Conservation (phyloP, 2,888 invertebrate species). For the Dolichopus griseipennis region DNA sequence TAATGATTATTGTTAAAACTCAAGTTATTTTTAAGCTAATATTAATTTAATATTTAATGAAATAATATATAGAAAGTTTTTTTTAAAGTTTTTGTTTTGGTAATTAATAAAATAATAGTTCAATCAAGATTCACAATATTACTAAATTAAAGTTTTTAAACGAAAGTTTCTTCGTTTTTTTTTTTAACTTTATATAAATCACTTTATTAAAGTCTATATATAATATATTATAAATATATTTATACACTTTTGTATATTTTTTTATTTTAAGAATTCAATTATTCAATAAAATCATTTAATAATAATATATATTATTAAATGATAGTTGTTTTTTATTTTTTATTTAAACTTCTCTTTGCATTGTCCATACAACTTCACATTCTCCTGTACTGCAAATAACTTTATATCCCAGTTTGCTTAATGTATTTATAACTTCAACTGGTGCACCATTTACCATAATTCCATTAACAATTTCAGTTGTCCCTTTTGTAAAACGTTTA, state of each 20-base stretch:
- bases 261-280: neutral
- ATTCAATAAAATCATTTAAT: too few relatives aligned
- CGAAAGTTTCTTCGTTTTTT: neutral
- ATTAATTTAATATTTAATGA: neutral
- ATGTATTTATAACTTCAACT: slow-evolving; percentile 60
- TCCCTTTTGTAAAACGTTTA: slow-evolving; percentile 59
- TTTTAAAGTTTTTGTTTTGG: neutral
- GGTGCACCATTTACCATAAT: slow-evolving; percentile 61
- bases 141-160: neutral
- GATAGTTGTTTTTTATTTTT: too few relatives aligned
- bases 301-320: too few relatives aligned
- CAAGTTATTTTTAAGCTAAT: neutral
- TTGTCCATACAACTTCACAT: slow-evolving; percentile 73
- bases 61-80: slow-evolving; percentile 10
- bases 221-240: too few relatives aligned
- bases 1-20: slow-evolving; percentile 13
- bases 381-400: slow-evolving; percentile 71
- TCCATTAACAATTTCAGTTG: slow-evolving; percentile 60
- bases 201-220: too few relatives aligned
- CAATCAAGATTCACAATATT: neutral
- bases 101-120: neutral
- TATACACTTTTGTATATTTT: neutral
- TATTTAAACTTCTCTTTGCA: slow-evolving; percentile 63
- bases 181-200: neutral
- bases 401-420: slow-evolving; percentile 69